Evolutionary conservation across 1,140 invertebrate genomes (phyloP), one percentile per base, ranked within the genome.

Genomic region (Choristoneura fumiferana): DNA sequence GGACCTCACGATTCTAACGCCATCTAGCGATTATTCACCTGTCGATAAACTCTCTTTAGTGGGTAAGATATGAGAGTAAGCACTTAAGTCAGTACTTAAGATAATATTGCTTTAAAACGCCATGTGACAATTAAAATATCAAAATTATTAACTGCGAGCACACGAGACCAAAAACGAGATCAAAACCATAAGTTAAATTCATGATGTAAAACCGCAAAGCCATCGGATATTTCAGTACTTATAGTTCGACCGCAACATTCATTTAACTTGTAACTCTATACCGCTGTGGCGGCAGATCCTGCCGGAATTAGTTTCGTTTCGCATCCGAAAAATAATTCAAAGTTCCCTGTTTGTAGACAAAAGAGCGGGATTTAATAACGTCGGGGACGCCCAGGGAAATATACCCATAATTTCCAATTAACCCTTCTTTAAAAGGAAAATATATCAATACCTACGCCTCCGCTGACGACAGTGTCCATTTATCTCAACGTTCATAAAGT

Each of bases 311-410:
- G 43, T 49, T 29, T 49, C 43, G 29, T 33, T 22, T 39, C 34
- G 56, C 53, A 66, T 62, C 49, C 17, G 13, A 34, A 39, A 14
- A 54, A 43, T 18, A 62, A 57, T 54, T 39, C 18, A 38, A 58
- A 58, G 55, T 58, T 40, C 49, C 37, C 56, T 29, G 17, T 34
- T 34, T 38, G 8, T 22, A 18, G 15, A 37, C 40, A 45, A 43
- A 57, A 33, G 34, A 56, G 53, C 40, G 59, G 55, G 54, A 63
- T 59, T 63, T 63, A 56, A 59, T 63, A 63, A 49, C 39, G 35
- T 53, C 52, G 8, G 14, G 55, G 54, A 40, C 38, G 22, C 49
- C 22, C 22, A 12, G 10, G 29, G 43, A 49, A 49, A 49, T 49
- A 45, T 18, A 49, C 4, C 18, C 43, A 49, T 49, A 22, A 49